These are phyloP conservation scores for Thunnus maccoyii DNA, from an alignment of 2,113 vertebrate species.

Conservation along the genomic window DNA sequence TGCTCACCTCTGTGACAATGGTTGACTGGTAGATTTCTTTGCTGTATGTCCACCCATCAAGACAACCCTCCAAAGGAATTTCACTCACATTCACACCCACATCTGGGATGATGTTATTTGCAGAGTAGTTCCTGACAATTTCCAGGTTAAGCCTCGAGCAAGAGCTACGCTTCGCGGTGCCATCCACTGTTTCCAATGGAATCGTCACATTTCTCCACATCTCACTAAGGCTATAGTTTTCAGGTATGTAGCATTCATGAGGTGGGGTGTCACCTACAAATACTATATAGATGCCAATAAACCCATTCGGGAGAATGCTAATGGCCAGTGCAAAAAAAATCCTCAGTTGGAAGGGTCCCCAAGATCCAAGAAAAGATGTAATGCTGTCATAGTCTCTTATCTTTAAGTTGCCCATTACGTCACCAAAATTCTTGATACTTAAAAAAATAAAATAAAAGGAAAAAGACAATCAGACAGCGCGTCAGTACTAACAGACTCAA, in stretches of 20 bases:
- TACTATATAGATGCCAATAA: slow-evolving; percentile 72
- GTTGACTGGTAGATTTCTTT: slow-evolving; percentile 78
- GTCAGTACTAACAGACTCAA: rapidly evolving
- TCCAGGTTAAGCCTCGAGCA: slow-evolving; percentile 76
- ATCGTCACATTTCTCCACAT: slow-evolving; percentile 73
- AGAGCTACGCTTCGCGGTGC: slow-evolving; percentile 58
- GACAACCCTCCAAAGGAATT: slow-evolving; percentile 75
- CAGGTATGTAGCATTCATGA: slow-evolving; percentile 77
- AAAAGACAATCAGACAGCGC: background rate
- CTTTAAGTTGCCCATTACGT: background rate
- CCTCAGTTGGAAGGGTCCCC: slow-evolving; percentile 86
- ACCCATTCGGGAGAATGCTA: slow-evolving; percentile 80
- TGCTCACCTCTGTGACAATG: slow-evolving; percentile 79
- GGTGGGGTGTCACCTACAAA: slow-evolving; percentile 76
- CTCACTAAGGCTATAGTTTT: slow-evolving; percentile 61
- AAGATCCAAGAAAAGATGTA: slow-evolving; percentile 82
- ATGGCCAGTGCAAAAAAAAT: slow-evolving; percentile 72
- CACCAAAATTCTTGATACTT: background rate
- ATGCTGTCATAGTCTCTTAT: slow-evolving; percentile 85
- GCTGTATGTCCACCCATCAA: slow-evolving; percentile 82
- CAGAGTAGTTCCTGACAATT: slow-evolving; percentile 70
- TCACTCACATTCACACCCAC: slow-evolving; percentile 75
- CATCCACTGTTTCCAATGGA: slow-evolving; percentile 61
- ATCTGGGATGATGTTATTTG: slow-evolving; percentile 44
- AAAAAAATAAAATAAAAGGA: background rate